Evolutionary conservation across 2,113 vertebrate genomes (phyloP).

Genomic region (Tenrec ecaudatus): DNA sequence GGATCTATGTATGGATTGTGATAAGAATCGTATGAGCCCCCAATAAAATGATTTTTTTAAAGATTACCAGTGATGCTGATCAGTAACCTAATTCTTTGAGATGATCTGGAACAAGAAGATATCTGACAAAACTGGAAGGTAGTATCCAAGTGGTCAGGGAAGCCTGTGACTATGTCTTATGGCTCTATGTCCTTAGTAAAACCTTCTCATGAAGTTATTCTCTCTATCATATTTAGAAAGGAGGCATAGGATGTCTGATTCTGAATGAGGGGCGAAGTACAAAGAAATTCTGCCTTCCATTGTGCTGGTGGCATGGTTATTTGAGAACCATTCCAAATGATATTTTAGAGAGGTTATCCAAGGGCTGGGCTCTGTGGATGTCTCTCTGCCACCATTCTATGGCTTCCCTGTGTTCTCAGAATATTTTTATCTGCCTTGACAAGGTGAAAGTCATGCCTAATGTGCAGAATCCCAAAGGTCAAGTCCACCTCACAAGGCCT

Average conservation of each 20-base stretch:
- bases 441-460: not conserved
- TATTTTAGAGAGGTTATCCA: constrained; percentile 39
- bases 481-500: too few relatives aligned
- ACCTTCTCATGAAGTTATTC: not conserved
- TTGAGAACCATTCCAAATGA: not conserved
- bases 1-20: too few relatives aligned
- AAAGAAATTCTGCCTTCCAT: not conserved
- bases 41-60: too few relatives aligned
- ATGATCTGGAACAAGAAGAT: not conserved
- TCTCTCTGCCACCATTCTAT: not conserved
- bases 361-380: not conserved
- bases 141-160: not conserved
- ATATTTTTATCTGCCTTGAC: not conserved
- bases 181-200: not conserved
- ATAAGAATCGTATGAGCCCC: too few relatives aligned
- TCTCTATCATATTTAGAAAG: not conserved
- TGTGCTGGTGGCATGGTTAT: not conserved
- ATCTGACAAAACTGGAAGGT: not conserved
- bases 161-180: not conserved
- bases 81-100: not conserved
- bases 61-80: not conserved
- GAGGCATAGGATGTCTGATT: not conserved
- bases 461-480: not conserved
- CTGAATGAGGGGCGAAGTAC: not conserved
- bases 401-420: not conserved